These are phyloP conservation scores for Athene noctua DNA, from an alignment of 2,113 vertebrate species.

Conservation along the genomic window DNA sequence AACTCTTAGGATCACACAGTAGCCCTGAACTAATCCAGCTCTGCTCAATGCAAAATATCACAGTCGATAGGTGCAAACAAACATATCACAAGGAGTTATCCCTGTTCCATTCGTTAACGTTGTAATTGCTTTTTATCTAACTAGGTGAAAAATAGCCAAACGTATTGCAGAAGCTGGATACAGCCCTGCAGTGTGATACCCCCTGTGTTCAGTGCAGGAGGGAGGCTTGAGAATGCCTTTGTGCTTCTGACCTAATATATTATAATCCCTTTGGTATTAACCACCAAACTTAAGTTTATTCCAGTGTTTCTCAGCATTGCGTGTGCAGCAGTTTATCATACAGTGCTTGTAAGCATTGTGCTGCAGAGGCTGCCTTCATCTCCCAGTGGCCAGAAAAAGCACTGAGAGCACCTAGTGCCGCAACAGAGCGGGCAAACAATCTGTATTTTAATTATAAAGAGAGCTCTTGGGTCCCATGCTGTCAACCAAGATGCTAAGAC, in stretches of 20 bases:
- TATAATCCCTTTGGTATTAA: neutral
- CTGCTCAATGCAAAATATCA: neutral
- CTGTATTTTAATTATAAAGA: neutral
- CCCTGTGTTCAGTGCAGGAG: neutral
- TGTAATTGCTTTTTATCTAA: neutral
- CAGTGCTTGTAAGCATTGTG: neutral
- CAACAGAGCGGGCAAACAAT: rapidly evolving
- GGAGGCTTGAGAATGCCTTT: neutral
- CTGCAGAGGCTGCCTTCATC: neutral
- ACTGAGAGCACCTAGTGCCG: neutral
- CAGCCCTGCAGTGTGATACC: neutral
- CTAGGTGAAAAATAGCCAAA: neutral
- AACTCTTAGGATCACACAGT: neutral
- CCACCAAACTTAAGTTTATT: neutral
- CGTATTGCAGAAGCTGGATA: neutral
- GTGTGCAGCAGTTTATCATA: neutral
- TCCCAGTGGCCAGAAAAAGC: neutral
- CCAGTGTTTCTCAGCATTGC: neutral
- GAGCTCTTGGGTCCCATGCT: neutral
- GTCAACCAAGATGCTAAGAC: neutral
- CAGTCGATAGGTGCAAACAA: neutral
- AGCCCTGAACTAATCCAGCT: neutral
- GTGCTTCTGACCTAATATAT: neutral
- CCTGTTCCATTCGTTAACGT: neutral
- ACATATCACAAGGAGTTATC: neutral